A percentile compares a stretch with the other conserved stretches of the same genome.
Evolutionary conservation across 2,888 invertebrate species (phyloP).

Genomic region (Philonicus albiceps): DNA sequence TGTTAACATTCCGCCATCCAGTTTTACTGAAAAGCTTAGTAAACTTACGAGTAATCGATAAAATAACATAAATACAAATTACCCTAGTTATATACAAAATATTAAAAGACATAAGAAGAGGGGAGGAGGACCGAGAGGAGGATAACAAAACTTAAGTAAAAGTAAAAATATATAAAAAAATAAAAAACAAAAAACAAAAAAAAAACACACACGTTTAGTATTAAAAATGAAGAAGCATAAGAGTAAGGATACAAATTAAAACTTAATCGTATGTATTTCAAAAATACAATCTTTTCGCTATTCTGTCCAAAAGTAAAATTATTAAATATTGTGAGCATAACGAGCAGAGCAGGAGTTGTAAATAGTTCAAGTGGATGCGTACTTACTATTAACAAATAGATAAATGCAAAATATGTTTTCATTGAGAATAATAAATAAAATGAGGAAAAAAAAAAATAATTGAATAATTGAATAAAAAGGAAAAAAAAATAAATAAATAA

Average conservation of each 20-base stretch:
- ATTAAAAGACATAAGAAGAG: constrained; percentile 48
- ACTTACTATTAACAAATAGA: constrained; percentile 34
- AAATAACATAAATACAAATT: constrained; percentile 43
- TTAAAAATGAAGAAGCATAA: constrained; percentile 45
- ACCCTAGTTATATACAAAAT: constrained; percentile 47
- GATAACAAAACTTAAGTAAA: constrained; percentile 29
- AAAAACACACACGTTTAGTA: constrained; percentile 30
- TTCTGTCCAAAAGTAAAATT: constrained; percentile 51
- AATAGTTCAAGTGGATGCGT: constrained; percentile 36
- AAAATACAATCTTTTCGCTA: constrained; percentile 52
- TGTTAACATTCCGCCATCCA: constrained; percentile 54
- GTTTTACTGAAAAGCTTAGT: constrained; percentile 47
- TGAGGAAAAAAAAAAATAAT: neutral
- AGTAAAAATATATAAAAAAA: no score
- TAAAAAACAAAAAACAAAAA: no score
- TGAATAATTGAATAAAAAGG: neutral
- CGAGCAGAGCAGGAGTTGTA: constrained; percentile 1
- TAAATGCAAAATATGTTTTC: constrained; percentile 38
- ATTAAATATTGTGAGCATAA: constrained; percentile 24
- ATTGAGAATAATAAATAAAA: constrained; percentile 9
- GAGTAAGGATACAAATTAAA: constrained; percentile 43
- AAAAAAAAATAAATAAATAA: neutral
- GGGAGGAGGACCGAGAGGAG: constrained; percentile 27
- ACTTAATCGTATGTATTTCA: constrained; percentile 51
- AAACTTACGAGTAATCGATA: constrained; percentile 20